Conservation (phyloP, 2,888 invertebrate species). For the Alviniconcha strummeri region DNA sequence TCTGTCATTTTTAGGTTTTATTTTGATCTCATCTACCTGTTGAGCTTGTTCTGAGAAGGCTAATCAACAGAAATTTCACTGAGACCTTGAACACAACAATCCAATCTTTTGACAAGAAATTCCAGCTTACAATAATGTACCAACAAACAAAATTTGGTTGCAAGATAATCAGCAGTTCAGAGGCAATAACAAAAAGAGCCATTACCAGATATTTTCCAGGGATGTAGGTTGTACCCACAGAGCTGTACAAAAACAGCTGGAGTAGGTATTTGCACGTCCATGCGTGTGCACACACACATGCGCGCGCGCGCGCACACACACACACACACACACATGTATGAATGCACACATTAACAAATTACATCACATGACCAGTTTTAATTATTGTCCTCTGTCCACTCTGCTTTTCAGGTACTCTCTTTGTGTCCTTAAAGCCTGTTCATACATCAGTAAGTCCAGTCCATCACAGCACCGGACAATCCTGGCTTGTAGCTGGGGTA, state of each 20-base stretch:
- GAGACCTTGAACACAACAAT: too few relatives aligned
- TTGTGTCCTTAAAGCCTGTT: slow-evolving; percentile 52
- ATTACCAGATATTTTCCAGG: too few relatives aligned
- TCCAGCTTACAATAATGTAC: background rate
- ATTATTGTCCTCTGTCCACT: background rate
- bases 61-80: too few relatives aligned
- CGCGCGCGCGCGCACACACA: slow-evolving; percentile 8
- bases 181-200: too few relatives aligned
- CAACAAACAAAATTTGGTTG: background rate
- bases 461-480: slow-evolving; percentile 60
- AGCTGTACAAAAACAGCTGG: too few relatives aligned
- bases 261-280: background rate
- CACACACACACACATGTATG: slow-evolving; percentile 8
- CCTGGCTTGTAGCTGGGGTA: slow-evolving; percentile 40
- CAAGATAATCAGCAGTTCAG: too few relatives aligned
- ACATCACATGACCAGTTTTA: background rate
- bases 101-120: background rate
- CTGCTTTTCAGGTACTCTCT: slow-evolving; percentile 45
- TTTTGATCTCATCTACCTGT: too few relatives aligned
- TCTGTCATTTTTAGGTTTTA: too few relatives aligned
- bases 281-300: background rate
- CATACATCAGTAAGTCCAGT: slow-evolving; percentile 53
- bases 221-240: too few relatives aligned
- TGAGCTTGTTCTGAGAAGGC: too few relatives aligned
- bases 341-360: background rate